Evolutionary conservation across 2,888 invertebrate species (phyloP).

Genomic region (Phorcus lineatus): DNA sequence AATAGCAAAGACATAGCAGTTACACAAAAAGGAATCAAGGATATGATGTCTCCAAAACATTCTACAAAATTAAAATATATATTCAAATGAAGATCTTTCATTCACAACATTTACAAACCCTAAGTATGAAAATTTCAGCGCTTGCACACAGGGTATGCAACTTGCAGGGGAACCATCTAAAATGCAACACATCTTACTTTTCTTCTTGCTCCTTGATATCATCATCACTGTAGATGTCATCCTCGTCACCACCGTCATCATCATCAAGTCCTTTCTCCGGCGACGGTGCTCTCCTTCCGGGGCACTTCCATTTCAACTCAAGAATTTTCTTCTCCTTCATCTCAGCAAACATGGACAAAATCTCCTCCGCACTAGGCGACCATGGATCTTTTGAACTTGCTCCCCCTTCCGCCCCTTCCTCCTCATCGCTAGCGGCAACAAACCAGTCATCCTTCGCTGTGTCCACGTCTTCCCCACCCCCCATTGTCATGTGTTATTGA

Average conservation of each 20-base stretch:
- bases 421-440: constrained; percentile 61
- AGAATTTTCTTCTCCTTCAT: constrained; percentile 81
- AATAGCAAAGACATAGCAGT: no score
- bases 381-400: constrained; percentile 43
- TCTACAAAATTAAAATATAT: no score
- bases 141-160: no score
- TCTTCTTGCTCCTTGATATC: constrained; percentile 58
- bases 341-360: constrained; percentile 80
- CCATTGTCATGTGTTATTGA: no score
- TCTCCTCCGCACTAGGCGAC: constrained; percentile 62
- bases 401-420: constrained; percentile 52
- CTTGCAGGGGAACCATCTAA: no score
- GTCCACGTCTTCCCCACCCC: no score
- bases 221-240: constrained; percentile 60
- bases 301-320: constrained; percentile 87
- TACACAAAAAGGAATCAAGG: no score
- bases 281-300: constrained; percentile 85
- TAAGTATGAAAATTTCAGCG: no score
- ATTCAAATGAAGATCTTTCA: no score
- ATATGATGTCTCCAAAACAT: no score
- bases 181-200: constrained; percentile 43
- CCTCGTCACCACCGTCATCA: constrained; percentile 59
- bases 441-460: constrained; percentile 48
- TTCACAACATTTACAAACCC: no score
- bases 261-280: constrained; percentile 78